These are phyloP conservation scores for Nothoprocta pentlandii DNA, from an alignment of 2,113 vertebrate species.

Conservation along the genomic window DNA sequence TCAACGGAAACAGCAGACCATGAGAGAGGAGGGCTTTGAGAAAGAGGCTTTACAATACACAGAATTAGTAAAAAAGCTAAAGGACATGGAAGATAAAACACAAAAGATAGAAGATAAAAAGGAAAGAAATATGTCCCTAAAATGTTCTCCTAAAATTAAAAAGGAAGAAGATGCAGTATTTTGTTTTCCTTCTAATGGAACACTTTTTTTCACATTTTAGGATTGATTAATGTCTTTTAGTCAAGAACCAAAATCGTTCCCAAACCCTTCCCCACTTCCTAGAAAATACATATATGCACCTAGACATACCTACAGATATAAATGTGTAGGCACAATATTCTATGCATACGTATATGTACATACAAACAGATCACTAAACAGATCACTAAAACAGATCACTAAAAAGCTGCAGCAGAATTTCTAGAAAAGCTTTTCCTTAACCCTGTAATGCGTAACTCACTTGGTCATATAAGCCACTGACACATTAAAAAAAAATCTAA, in stretches of 20 bases:
- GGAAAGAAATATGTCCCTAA: background rate
- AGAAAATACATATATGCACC: background rate
- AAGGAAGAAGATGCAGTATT: background rate
- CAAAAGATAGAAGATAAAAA: background rate
- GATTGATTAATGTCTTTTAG: background rate
- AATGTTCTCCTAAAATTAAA: background rate
- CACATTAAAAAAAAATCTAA: background rate
- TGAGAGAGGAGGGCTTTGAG: background rate
- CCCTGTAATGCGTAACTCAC: background rate
- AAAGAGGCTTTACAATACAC: background rate
- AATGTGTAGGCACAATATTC: background rate
- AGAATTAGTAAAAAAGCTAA: background rate
- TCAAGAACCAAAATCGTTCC: background rate
- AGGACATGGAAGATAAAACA: background rate
- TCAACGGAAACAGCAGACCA: background rate
- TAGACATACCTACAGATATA: too few relatives aligned
- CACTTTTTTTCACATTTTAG: conserved; percentile 9
- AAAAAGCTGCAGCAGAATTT: conserved; percentile 3
- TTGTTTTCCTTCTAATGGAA: background rate
- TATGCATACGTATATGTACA: background rate
- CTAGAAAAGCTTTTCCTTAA: background rate
- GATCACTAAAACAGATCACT: background rate
- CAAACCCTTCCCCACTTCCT: background rate
- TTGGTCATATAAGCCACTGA: background rate
- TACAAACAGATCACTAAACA: background rate